These are phyloP conservation scores for Enteromius trimaculatus DNA, from an alignment of 2,797 vertebrate genomes.

Conservation along the genomic window DNA sequence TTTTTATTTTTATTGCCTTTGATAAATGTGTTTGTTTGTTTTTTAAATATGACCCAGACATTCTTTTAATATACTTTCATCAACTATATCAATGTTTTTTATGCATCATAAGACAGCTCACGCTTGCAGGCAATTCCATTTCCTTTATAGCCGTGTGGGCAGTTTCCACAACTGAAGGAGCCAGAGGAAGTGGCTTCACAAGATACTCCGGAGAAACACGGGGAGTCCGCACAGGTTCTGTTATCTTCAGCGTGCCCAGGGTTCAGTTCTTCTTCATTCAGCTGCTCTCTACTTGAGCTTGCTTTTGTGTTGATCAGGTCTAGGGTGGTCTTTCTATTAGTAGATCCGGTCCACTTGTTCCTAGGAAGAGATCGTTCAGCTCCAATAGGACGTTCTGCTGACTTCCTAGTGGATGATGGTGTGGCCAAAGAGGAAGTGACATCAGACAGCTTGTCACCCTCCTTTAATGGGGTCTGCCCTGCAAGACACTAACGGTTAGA, in stretches of 20 bases:
- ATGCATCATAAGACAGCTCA: slow-evolving; percentile 59
- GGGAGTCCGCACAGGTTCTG: slow-evolving; percentile 74
- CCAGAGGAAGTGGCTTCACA: slow-evolving; percentile 77
- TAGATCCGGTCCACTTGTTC: slow-evolving; percentile 48
- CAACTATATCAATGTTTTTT: not conserved
- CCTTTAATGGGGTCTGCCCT: slow-evolving; percentile 66
- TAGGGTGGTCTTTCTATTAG: slow-evolving; percentile 58
- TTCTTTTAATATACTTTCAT: not conserved
- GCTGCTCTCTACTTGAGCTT: slow-evolving; percentile 1
- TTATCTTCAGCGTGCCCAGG: slow-evolving; percentile 3
- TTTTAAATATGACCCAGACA: not conserved
- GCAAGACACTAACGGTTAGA: slow-evolving; percentile 73
- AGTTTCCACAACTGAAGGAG: slow-evolving; percentile 79
- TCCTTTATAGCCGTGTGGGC: slow-evolving; percentile 83
- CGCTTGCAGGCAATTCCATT: slow-evolving; percentile 86
- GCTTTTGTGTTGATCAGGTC: slow-evolving; percentile 50
- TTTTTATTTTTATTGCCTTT: not conserved
- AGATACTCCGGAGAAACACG: slow-evolving; percentile 83
- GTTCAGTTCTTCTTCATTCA: slow-evolving; percentile 10
- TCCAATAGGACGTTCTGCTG: slow-evolving; percentile 52
- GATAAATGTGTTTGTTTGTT: not conserved
- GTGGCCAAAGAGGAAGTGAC: slow-evolving; percentile 52
- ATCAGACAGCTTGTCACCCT: slow-evolving; percentile 53
- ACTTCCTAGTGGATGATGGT: slow-evolving; percentile 57
- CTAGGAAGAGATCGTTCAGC: slow-evolving; percentile 53